These are phyloP conservation scores for Microtus pennsylvanicus DNA, from an alignment of 2,113 vertebrate genomes.

Conservation along the genomic window DNA sequence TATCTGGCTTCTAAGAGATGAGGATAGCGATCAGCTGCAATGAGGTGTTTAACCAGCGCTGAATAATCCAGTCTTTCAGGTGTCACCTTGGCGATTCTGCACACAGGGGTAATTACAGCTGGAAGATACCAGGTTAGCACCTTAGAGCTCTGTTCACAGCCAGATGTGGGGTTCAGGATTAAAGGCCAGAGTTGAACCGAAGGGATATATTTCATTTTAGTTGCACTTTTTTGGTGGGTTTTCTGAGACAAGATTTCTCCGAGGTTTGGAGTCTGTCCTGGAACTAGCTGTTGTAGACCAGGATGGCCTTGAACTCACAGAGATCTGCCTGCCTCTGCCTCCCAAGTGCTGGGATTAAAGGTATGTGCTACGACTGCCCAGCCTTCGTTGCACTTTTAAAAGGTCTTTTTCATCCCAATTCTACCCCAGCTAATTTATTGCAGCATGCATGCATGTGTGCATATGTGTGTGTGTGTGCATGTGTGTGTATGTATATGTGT, in stretches of 20 bases:
- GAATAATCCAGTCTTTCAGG: background rate
- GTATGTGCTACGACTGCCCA: too few species aligned
- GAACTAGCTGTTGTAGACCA: too few species aligned
- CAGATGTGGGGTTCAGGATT: background rate
- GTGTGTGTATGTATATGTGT: too few species aligned
- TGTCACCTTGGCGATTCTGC: background rate
- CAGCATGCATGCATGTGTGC: background rate
- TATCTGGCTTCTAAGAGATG: constrained; percentile 23
- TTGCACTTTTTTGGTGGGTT: background rate
- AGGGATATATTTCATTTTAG: background rate
- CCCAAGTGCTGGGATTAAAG: too few species aligned
- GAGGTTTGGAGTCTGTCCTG: too few species aligned
- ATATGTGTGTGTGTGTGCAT: background rate
- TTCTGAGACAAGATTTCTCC: too few species aligned
- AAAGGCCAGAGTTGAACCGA: background rate
- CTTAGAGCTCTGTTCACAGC: constrained; percentile 29
- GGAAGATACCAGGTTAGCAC: background rate
- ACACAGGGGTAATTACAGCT: background rate
- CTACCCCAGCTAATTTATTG: background rate
- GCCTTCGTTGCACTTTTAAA: background rate
- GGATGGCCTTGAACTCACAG: too few species aligned
- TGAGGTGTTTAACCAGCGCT: background rate
- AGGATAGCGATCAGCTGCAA: background rate
- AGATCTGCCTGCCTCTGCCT: too few species aligned
- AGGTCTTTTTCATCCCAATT: background rate